Conservation (phyloP, 2,888 invertebrate genomes). For the Agrochola circellaris region DNA sequence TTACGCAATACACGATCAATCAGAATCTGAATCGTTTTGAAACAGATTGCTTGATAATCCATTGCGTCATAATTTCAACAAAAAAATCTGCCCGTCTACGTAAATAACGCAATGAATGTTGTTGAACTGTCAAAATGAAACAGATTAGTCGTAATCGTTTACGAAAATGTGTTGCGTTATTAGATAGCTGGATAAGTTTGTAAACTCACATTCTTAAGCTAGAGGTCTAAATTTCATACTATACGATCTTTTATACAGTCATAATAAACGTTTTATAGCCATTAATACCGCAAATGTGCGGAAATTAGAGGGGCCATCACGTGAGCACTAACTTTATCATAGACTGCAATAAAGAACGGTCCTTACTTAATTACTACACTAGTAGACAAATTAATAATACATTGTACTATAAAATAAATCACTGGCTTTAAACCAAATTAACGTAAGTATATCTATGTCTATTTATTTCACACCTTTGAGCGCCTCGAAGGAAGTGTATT, state of each 20-base stretch:
- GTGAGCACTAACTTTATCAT: slow-evolving; percentile 29
- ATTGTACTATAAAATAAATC: slow-evolving; percentile 12
- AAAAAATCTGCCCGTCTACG: no score
- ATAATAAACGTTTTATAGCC: slow-evolving; percentile 30
- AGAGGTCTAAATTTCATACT: background rate
- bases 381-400: slow-evolving; percentile 26
- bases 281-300: slow-evolving; percentile 28
- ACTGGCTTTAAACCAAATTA: slow-evolving; percentile 10
- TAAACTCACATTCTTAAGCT: background rate
- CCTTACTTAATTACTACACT: slow-evolving; percentile 22
- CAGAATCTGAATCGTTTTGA: no score
- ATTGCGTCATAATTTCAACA: no score
- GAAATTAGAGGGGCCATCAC: slow-evolving; percentile 35
- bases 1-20: no score
- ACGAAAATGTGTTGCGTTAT: no score
- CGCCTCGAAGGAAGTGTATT: background rate
- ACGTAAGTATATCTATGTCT: background rate
- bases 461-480: background rate
- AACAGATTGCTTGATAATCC: no score
- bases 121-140: no score
- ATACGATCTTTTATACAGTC: background rate
- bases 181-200: background rate
- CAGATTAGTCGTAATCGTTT: no score
- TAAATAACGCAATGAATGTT: no score
- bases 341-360: slow-evolving; percentile 6